Base-by-base conservation (phyloP, 2,113 vertebrate species). In the Chaetodon trifascialis region DNA sequence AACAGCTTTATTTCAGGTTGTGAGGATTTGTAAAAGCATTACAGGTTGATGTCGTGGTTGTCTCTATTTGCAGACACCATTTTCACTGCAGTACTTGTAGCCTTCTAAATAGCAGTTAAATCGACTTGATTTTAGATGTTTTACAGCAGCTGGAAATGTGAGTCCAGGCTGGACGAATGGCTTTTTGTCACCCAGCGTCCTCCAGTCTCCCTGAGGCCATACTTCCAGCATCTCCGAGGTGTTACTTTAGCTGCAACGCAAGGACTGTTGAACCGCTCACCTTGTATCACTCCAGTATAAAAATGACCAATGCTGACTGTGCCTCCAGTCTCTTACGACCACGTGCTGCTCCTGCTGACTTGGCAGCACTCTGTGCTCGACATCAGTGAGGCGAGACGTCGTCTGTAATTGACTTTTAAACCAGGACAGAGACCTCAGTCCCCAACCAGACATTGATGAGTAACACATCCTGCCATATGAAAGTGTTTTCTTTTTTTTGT, bases 241-340 rank as follows among this genome's bases (percentile, higher is more conserved):
- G 14, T 75, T 64, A 25, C 62, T 62, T 47, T 17, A 81, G 84
- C 21, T 82, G 25, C 30, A 60, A 66, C 78, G 88, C 78, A 55
- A 81, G 60, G 78, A 47, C 76, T 73, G 86, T 79, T 79, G 44
- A 79, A 72, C 59, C 5, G 17, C 79, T 87, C 83, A 63, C 82
- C 82, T 89, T 40, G 40, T 81, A 72, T 87, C 67, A 72, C 63
- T 89, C 36, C n/a, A 79, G 62, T 66, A 69, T 34, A 64, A 17
- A 15, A 55, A 73, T 79, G 15, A 77, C 71, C 82, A 71, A 70
- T 56, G 76, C 79, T 91, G 80, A 77, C 78, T 87, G 86, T 91
- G 93, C 91, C 92, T 94, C 83, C 64, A 73, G 86, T 88, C 86
- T 89, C 52, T 80, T 79, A 76, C 69, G 38, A 73, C 73, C 67